Conservation (phyloP, 2,797 vertebrate genomes). For the Huso huso region DNA sequence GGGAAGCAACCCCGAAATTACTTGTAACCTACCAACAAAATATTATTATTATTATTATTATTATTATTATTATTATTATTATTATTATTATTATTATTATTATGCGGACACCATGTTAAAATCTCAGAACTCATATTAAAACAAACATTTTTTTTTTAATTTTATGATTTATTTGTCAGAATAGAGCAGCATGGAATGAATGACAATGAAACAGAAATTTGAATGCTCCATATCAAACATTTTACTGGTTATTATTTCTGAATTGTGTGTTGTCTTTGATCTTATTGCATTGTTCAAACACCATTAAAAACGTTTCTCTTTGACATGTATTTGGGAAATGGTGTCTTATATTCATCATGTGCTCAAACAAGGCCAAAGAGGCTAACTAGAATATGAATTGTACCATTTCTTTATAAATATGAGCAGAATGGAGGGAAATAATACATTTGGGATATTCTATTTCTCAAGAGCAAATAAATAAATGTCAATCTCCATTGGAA, state of each 20-base stretch:
- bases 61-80: background rate
- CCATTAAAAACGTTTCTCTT: slow-evolving; percentile 46
- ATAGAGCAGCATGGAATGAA: slow-evolving; percentile 94
- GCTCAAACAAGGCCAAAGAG: slow-evolving; percentile 56
- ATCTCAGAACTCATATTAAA: background rate
- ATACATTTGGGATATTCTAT: slow-evolving; percentile 81
- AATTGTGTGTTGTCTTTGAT: slow-evolving; percentile 60
- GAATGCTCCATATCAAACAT: slow-evolving; percentile 38
- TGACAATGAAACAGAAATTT: slow-evolving; percentile 66
- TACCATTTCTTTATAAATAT: slow-evolving; percentile 74
- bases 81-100: slow-evolving; percentile 1
- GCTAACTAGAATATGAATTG: slow-evolving; percentile 63
- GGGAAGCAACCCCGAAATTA: no score
- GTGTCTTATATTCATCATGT: slow-evolving; percentile 41
- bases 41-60: background rate
- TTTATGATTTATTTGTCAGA: slow-evolving; percentile 55
- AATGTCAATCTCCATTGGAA: slow-evolving; percentile 82
- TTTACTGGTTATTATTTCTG: slow-evolving; percentile 58
- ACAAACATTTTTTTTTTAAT: slow-evolving; percentile 1
- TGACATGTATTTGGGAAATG: slow-evolving; percentile 49
- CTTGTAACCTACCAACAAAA: no score
- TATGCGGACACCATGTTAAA: background rate
- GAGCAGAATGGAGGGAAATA: slow-evolving; percentile 80
- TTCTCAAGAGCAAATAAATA: slow-evolving; percentile 89
- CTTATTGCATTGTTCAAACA: slow-evolving; percentile 79